These are phyloP conservation scores for Geopemphigus sp. DNA, from an alignment of 1,140 invertebrate species.

Conservation along the genomic window DNA sequence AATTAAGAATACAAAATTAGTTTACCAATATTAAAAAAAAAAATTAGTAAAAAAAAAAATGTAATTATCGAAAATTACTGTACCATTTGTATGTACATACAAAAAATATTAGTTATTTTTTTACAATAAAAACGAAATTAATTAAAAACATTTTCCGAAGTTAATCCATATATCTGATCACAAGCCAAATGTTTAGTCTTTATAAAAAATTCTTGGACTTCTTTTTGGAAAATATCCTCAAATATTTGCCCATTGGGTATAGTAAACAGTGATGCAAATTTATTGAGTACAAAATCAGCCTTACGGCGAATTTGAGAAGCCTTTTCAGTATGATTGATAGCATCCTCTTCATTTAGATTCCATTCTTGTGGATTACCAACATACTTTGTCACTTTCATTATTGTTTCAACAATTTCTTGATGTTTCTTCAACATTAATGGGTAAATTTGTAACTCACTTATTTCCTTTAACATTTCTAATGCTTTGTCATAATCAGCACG, in stretches of 20 bases:
- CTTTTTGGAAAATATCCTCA: conserved; percentile 62
- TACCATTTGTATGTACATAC: background rate
- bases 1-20: background rate
- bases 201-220: conserved; percentile 61
- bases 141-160: conserved; percentile 55
- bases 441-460: conserved; percentile 67
- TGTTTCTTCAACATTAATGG: conserved; percentile 82
- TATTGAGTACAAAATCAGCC: conserved; percentile 65
- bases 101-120: background rate
- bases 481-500: conserved; percentile 66
- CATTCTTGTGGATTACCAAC: conserved; percentile 72
- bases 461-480: conserved; percentile 63
- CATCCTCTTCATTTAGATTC: conserved; percentile 66
- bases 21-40: background rate
- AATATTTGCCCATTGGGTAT: conserved; percentile 60
- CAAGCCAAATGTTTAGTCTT: conserved; percentile 62
- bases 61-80: background rate
- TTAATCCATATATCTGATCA: conserved; percentile 60
- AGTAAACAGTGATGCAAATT: conserved; percentile 61
- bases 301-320: conserved; percentile 62
- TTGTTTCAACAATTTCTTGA: conserved; percentile 74
- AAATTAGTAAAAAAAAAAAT: background rate
- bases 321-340: conserved; percentile 53
- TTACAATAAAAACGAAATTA: background rate
- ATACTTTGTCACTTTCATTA: conserved; percentile 61